Conservation (phyloP, 1,140 invertebrate species). For the Vanessa atalanta region DNA sequence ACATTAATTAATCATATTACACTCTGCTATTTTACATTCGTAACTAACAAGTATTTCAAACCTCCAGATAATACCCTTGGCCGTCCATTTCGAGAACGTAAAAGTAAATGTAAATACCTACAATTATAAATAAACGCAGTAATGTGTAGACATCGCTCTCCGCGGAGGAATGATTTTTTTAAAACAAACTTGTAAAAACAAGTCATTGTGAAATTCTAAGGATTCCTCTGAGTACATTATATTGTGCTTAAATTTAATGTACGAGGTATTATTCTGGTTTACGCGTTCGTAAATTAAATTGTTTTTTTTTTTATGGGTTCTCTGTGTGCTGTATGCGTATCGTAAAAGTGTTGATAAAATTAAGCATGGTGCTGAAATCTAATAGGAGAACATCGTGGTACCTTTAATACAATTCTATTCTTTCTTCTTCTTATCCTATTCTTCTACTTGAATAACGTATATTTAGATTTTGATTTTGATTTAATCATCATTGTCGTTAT, state of each 20-base stretch:
- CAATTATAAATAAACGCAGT: not conserved
- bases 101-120: not conserved
- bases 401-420: no score
- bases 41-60: not conserved
- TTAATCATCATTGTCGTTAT: no score
- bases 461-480: no score
- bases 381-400: no score
- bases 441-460: no score
- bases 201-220: not conserved
- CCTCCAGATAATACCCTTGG: not conserved
- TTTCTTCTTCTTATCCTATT: no score
- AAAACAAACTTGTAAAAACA: no score
- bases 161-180: not conserved
- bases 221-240: not conserved
- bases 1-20: not conserved
- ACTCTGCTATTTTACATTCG: not conserved
- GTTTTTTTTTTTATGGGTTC: not conserved
- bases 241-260: not conserved
- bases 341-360: not conserved
- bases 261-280: not conserved
- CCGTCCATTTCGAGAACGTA: not conserved
- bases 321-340: not conserved
- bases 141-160: not conserved
- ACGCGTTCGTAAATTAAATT: slow-evolving; percentile 1
- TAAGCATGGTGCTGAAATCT: no score